Base-by-base conservation (phyloP, 2,797 vertebrate genomes). In the Neopelma chrysocephalum region DNA sequence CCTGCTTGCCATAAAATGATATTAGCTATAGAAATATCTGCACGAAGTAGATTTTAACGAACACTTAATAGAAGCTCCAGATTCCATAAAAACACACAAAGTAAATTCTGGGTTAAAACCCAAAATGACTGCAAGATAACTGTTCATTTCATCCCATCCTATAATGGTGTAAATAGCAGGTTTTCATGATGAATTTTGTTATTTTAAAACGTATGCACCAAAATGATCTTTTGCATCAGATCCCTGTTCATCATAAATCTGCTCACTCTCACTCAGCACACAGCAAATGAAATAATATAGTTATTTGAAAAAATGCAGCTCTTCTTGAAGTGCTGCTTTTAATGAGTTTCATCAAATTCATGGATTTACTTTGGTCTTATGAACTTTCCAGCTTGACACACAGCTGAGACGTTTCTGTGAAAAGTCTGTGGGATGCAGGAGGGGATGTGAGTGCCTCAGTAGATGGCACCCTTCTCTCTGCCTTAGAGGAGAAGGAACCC, bases 401-500 rank as follows among this genome's bases (percentile, higher is more conserved):
- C 0, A 0, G 40, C 12, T 5, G 40, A 40, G 45, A 64, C 27
- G 8, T 27, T 93, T 71, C n/a, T 0, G 1, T 13, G n/a, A 40
- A 22, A 31, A 65, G 34, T 51, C n/a, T 26, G 15, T 10, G n/a
- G 10, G 23, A 21, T 34, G 85, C 87, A 65, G 61, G 50, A 43
- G 3, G 3, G 62, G 40, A 32, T 36, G 31, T 2, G 31, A 79
- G 60, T 42, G 75, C 65, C 50, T 96, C 95, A 95, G 95, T 94
- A 97, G 94, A 78, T 95, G 96, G 96, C 96, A 95, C 64, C 90
- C 73, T 96, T 97, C 94, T 76, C 95, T 94, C 88, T 94, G 85
- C 29, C 71, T 94, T 57, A 3, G 86, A 88, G 73, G 83, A 86
- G 73, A 84, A 25, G 29, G 21, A 90, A 40, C 13, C 26, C 6